Conservation (phyloP, 2,797 vertebrate species). For the Calcarius lapponicus region DNA sequence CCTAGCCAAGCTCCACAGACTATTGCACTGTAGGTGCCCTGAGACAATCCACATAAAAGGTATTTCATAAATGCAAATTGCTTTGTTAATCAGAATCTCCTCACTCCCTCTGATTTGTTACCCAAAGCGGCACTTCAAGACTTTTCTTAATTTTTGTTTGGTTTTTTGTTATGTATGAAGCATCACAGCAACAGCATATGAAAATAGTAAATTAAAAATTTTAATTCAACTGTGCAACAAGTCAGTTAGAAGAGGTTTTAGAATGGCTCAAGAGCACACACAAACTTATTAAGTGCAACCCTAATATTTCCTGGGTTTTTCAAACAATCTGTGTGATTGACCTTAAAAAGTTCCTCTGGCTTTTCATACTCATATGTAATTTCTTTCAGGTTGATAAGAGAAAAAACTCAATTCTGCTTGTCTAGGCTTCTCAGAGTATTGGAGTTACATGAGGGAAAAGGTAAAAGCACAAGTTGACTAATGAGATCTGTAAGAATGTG, state of each 20-base stretch:
- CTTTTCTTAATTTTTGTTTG: not conserved
- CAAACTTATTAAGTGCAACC: not conserved
- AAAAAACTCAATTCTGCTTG: not conserved
- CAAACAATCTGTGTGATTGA: not conserved
- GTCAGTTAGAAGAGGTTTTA: not conserved
- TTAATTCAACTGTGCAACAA: not conserved
- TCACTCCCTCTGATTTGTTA: not conserved
- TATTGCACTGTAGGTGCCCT: not conserved
- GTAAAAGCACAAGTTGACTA: constrained; percentile 23
- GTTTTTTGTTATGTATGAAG: fast-evolving
- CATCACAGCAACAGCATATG: not conserved
- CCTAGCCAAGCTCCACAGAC: not conserved
- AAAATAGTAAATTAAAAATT: not conserved
- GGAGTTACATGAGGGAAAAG: constrained; percentile 22
- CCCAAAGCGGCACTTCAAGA: not conserved
- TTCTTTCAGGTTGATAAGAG: not conserved
- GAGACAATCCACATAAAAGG: not conserved
- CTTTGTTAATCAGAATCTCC: not conserved
- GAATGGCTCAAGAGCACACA: not conserved
- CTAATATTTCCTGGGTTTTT: not conserved
- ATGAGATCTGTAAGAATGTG: constrained; percentile 1
- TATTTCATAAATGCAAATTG: not conserved
- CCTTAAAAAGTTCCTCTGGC: not conserved
- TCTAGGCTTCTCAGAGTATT: not conserved
- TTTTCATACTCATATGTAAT: not conserved